These are phyloP conservation scores for Rhabdomys pumilio DNA, from an alignment of 2,797 vertebrate genomes.

Conservation along the genomic window DNA sequence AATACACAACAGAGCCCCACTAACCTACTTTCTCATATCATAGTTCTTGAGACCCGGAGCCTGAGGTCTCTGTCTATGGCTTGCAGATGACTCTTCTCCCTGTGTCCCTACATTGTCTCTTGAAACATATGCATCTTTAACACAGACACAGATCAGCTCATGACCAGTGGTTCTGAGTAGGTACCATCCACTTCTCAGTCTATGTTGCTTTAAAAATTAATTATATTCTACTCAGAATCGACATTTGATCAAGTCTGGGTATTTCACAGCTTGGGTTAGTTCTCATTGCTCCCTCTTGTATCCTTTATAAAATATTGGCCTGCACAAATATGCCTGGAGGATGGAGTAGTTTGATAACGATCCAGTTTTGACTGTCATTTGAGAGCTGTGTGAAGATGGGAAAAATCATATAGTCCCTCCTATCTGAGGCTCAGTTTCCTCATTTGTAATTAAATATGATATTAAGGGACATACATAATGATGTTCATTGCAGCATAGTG, in stretches of 20 bases:
- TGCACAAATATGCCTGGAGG: neutral
- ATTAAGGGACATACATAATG: neutral
- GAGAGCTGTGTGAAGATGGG: neutral
- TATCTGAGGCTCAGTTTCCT: neutral
- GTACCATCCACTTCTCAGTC: neutral
- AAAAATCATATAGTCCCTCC: neutral
- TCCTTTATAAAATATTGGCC: neutral
- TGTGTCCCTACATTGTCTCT: too few species aligned
- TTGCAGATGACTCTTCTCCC: neutral
- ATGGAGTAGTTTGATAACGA: rapidly evolving
- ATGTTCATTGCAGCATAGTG: neutral
- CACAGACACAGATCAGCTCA: neutral
- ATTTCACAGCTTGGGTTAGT: neutral
- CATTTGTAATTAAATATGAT: neutral
- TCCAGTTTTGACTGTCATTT: neutral
- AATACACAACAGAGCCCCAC: neutral
- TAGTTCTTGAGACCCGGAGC: neutral
- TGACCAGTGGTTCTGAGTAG: neutral
- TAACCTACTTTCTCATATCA: neutral
- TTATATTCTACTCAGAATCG: neutral
- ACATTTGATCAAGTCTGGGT: neutral
- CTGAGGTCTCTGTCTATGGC: neutral
- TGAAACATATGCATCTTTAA: neutral
- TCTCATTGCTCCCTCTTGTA: neutral
- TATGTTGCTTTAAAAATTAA: neutral